Evolutionary conservation across 2,797 vertebrate species (phyloP), one percentile per base, ranked within the genome.

Genomic region (Sebastes iracundus): DNA sequence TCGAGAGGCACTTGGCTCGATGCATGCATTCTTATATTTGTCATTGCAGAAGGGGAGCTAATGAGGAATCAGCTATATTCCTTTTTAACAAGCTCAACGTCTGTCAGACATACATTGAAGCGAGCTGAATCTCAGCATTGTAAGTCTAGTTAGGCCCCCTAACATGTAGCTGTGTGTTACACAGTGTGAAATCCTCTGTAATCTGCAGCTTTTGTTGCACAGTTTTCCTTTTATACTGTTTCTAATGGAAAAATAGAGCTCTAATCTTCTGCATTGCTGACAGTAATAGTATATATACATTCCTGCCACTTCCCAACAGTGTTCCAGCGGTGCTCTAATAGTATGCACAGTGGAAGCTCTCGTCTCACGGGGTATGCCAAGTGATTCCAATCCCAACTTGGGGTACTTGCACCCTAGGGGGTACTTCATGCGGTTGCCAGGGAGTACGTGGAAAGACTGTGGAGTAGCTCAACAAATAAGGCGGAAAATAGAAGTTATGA

Each of bases 121-220:
- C 27, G 56, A 61, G 75, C 56, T 20, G 56, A 83, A 78, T 83
- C 73, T 72, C 62, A 80, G 79, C 64, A 86, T 88, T 91, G 65
- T 73, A 68, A 77, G 27, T 80, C 78, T 81, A 30, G 82, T 79
- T 61, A 80, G 71, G n/a, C 72, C 20, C 35, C 55, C 58, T 79
- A 75, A 80, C 83, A 84, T 85, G 81, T 72, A 71, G 83, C 79
- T 66, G 81, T 64, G 77, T 84, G 77, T 85, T 81, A 70, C 9
- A 25, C 72, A 4, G 55, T 75, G 65, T 70, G 66, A 92, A 93
- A 94, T 92, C 91, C 86, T 63, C 79, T 77, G 72, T 95, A 93
- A 93, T 92, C 89, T 91, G 77, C 79, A 23, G 81, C 82, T 76
- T 68, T 88, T 91, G 83, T 87, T 49, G 49, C 66, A 32, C 65